phyloP scores from a whole-genome alignment of 2,113 vertebrate species.

The Herpetotheres cachinnans region DNA sequence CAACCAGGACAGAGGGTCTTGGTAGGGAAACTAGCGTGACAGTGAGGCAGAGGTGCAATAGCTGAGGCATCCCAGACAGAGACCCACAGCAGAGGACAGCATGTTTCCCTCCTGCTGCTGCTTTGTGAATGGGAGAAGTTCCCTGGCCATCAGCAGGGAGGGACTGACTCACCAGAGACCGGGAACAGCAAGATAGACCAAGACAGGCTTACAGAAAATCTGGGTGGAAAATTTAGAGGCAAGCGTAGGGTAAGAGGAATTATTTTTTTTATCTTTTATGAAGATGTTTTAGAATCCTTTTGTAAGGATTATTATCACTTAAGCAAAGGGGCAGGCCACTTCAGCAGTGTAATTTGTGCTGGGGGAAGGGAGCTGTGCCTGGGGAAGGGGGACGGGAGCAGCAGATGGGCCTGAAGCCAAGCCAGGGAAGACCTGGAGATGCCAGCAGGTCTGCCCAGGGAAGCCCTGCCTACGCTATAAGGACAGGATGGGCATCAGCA shows the following conservation, averaged over 20 bases:
- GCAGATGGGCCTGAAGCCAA: neutral
- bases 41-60: neutral
- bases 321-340: neutral
- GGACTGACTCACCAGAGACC: neutral
- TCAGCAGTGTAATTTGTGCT: neutral
- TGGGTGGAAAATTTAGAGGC: neutral
- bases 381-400: neutral
- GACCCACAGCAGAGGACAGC: neutral
- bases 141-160: neutral
- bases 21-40: neutral
- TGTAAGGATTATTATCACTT: neutral
- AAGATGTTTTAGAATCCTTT: neutral
- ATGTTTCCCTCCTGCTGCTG: neutral
- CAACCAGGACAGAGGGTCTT: neutral
- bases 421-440: neutral
- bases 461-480: neutral
- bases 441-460: neutral
- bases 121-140: neutral
- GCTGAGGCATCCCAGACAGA: fast-evolving
- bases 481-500: neutral
- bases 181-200: neutral
- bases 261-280: neutral
- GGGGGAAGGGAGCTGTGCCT: neutral
- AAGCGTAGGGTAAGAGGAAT: neutral
- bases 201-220: neutral